Evolutionary conservation across 2,888 invertebrate species (phyloP), one percentile per base, ranked within the genome.

Genomic region (Synergus itoensis): DNA sequence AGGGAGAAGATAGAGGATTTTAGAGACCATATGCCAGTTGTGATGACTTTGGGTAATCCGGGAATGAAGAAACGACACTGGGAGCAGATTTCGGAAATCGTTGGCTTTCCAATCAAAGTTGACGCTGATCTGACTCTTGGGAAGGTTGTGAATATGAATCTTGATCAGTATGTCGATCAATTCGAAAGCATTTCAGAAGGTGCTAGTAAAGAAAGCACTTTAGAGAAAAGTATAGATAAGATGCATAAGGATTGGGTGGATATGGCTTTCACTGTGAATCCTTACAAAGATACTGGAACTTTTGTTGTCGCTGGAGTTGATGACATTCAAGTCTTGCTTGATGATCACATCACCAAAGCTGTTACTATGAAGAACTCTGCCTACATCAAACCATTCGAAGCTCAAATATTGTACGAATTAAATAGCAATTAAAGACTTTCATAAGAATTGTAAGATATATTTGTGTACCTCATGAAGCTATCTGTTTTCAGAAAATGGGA

Each of bases 361-460:
- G 98, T 99, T 92, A 98, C 98, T 0, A 99, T 99, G 97, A 97
- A 98, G 93, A 98, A 98, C 89, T 99, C 99, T 0, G 98, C 99
- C 0, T 98, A 98, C 88, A 98, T 99, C 83, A 98, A 98, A 91
- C 99, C 99, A 0, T 99, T 99, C 90, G 97, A 98, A 91, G 94
- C 94, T 43, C 94, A 96, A 89, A 96, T 97, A 86, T 84, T 94
- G 97, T 97, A 93, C 69, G 85, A 81, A 80, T 79, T 45, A 36
- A 76, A 53, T 69, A 18, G 11, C 48, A 69, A n/a, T 41, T 53
- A 65, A 45, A 45, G n/a, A n/a, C n/a, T n/a, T n/a, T n/a, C n/a
- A n/a, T 60, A 21, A 11, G 21, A n/a, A n/a, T 53, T 53, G 9
- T 53, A 9, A n/a, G 9, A n/a, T n/a, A 41, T 12, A 18, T 67